Base-by-base conservation (phyloP, 2,888 invertebrate genomes). In the Nasonia oneida region DNA sequence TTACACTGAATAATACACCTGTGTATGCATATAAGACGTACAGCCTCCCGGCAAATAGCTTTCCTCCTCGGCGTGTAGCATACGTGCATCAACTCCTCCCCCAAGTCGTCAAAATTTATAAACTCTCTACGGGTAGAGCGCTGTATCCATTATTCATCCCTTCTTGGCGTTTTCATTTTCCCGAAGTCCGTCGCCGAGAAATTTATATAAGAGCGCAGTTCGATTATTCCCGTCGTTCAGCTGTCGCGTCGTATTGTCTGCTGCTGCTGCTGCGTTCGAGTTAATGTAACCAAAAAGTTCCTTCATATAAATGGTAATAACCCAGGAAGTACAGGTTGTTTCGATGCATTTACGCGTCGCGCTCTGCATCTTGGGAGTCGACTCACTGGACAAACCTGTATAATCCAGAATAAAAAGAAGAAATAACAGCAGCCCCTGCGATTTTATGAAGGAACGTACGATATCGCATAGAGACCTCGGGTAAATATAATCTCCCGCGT, bases 231-330 rank as follows among this genome's bases (percentile, higher is more conserved):
- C 8, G 10, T 15, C 3, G 53, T 18, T 4, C 15, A 18, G 53
- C 15, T 53, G 53, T 3, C 50, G 15, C 8, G 42, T 37, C 4
- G 10, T 6, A 18, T 57, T n/a, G 1, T 5, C 57, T 5, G 1
- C 4, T 0, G 15, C 3, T 53, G 10, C 29, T 53, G n/a, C 57
- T 18, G 18, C n/a, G 57, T 15, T 47, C 12, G 47, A 47, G 47
- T 47, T 47, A 47, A 47, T 47, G 47, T 47, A 47, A 12, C 18
- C 57, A 3, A 18, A 10, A 64, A 64, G 64, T 64, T 64, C 18
- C 10, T 64, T 64, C 64, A 64, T 64, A 64, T 64, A 64, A 64
- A 64, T 64, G 64, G 23, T 64, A 64, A 64, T 64, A 64, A n/a
- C 6, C 1, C 4, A 6, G 4, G 15, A n/a, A 57, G 4, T 5